A percentile compares a stretch with the other conserved stretches of the same genome.
Evolutionary conservation across 2,888 invertebrate species (phyloP).

Genomic region (Scrobipalpa atriplicella): DNA sequence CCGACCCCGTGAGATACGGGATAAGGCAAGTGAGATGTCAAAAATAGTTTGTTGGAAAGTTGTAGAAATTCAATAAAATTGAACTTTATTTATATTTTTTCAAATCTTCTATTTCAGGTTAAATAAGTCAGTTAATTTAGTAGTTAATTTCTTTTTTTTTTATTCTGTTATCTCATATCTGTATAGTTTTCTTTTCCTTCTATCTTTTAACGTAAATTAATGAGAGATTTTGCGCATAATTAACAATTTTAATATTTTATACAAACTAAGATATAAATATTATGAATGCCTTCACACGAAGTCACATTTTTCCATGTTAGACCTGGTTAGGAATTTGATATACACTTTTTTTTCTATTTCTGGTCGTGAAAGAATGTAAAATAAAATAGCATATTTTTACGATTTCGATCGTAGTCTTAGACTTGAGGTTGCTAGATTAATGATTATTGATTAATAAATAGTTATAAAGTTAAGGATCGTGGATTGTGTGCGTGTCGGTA

Average conservation of each 20-base stretch:
- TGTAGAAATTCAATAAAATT: too few relatives aligned
- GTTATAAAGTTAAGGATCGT: conserved; percentile 24
- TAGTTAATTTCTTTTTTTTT: too few relatives aligned
- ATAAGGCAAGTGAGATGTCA: too few relatives aligned
- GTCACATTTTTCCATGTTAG: conserved; percentile 1
- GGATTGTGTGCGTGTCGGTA: conserved; percentile 45
- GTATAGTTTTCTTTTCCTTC: too few relatives aligned
- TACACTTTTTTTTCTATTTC: background rate
- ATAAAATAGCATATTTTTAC: conserved; percentile 17
- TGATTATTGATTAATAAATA: conserved; percentile 34
- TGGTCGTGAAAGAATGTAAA: background rate
- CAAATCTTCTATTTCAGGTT: too few relatives aligned
- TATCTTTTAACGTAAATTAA: too few relatives aligned
- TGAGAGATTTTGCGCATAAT: background rate
- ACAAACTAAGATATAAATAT: background rate
- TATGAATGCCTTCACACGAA: background rate
- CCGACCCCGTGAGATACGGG: too few relatives aligned
- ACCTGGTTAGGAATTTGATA: background rate
- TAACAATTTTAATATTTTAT: background rate
- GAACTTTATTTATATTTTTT: too few relatives aligned
- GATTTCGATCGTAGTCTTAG: conserved; percentile 24
- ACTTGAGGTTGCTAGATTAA: conserved; percentile 28
- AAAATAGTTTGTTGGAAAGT: too few relatives aligned
- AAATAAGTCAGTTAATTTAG: too few relatives aligned
- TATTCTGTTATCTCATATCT: too few relatives aligned